Evolutionary conservation across 2,888 invertebrate species (phyloP).

Genomic region (Agrilus cyanescens): DNA sequence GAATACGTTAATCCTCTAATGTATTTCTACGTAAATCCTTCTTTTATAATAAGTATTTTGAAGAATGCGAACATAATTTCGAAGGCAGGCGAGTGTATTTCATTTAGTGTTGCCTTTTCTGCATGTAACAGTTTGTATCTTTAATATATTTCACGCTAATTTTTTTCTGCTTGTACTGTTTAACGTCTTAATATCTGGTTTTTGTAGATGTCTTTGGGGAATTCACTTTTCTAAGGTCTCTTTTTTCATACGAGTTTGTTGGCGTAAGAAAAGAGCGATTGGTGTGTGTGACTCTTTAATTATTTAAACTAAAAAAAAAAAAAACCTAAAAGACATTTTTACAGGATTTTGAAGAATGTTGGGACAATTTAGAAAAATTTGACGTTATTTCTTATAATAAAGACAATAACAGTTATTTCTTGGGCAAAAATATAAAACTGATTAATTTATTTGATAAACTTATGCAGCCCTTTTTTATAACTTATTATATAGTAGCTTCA

Average conservation of each 20-base stretch:
- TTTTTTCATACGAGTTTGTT: constrained; percentile 55
- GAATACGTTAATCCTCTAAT: constrained; percentile 66
- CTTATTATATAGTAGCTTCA: constrained; percentile 41
- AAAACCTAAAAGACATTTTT: constrained; percentile 13
- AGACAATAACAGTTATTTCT: constrained; percentile 25
- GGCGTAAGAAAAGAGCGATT: constrained; percentile 38
- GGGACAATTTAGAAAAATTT: constrained; percentile 28
- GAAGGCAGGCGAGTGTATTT: constrained; percentile 26
- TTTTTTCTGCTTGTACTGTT: not conserved
- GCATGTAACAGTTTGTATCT: not conserved
- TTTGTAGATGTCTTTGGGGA: constrained; percentile 40
- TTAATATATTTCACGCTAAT: not conserved
- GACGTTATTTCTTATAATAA: constrained; percentile 25
- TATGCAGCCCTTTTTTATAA: constrained; percentile 50
- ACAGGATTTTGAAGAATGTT: constrained; percentile 37
- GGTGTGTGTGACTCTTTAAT: constrained; percentile 31
- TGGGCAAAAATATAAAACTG: constrained; percentile 37
- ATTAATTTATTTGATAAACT: constrained; percentile 46
- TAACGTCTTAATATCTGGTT: constrained; percentile 21
- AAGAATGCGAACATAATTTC: constrained; percentile 19
- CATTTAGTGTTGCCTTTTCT: constrained; percentile 5
- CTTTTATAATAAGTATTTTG: constrained; percentile 42
- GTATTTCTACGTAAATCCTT: constrained; percentile 54
- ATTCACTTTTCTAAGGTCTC: constrained; percentile 38
- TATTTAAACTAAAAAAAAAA: constrained; percentile 6